phyloP scores from a whole-genome alignment of 2,113 vertebrate genomes.

The Oryzias javanicus region DNA sequence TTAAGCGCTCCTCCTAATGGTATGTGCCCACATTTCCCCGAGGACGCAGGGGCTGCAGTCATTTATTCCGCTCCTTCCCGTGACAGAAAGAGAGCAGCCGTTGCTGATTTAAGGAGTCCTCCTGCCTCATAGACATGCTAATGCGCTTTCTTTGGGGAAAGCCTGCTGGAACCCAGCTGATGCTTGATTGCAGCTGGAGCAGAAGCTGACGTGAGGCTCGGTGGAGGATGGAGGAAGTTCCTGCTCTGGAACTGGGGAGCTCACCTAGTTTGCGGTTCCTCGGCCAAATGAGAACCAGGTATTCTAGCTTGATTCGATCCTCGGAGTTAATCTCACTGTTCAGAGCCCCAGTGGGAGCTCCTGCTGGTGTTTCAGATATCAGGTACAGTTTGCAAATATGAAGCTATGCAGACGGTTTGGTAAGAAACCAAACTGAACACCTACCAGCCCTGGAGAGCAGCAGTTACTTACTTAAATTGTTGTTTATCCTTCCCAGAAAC shows the following conservation, averaged over 20 bases:
- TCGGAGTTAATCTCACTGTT: too few species aligned
- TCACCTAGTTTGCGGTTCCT: neutral
- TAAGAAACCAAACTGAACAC: too few species aligned
- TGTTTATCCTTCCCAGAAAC: too few species aligned
- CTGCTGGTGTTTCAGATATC: too few species aligned
- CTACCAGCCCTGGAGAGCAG: too few species aligned
- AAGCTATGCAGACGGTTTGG: too few species aligned
- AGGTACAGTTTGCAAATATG: too few species aligned
- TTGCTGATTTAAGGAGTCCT: slow-evolving; percentile 65
- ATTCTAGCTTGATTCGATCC: too few species aligned
- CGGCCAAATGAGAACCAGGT: neutral
- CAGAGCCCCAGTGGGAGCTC: too few species aligned
- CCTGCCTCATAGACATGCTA: slow-evolving; percentile 51
- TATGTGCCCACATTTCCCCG: slow-evolving; percentile 61
- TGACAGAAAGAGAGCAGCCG: slow-evolving; percentile 70
- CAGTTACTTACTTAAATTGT: too few species aligned
- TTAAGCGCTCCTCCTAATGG: slow-evolving; percentile 72
- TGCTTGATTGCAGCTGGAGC: slow-evolving; percentile 8
- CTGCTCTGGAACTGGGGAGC: neutral
- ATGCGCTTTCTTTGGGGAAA: slow-evolving; percentile 43
- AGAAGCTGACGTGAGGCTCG: slow-evolving; percentile 27
- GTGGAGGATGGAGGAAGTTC: neutral
- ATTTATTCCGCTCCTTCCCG: slow-evolving; percentile 54
- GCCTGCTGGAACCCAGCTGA: slow-evolving; percentile 17
- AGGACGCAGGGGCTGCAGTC: slow-evolving; percentile 38